Base-by-base conservation (phyloP, 1,140 invertebrate genomes). In the Pseudobourletiella spinata region DNA sequence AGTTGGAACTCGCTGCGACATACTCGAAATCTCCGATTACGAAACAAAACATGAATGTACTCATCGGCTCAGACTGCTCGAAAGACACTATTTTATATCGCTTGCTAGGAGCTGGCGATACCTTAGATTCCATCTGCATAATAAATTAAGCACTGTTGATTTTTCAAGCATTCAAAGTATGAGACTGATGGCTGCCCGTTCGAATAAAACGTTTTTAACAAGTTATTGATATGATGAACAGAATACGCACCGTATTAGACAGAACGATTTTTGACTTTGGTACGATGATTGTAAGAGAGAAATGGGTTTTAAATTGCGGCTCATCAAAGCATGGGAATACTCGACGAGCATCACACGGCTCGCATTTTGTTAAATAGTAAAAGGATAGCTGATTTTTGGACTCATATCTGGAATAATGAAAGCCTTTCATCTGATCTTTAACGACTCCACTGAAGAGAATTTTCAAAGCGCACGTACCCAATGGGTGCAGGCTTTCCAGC, bases 311-410 rank as follows among this genome's bases (percentile, higher is more conserved):
- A n/a, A 25, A 51, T n/a, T 24, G 4, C 4, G 48, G 48, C 22
- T 51, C 48, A 51, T 51, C 48, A 51, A 51, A 51, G 22, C 48
- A 51, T 25, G 48, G 48, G 24, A 51, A 24, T 26, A 51, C 22
- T 22, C 48, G 25, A 26, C 48, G 48, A 51, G 14, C 15, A 26
- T 51, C 48, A 51, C 48, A 51, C 8, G 48, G 48, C 28, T 24
- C 48, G 28, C 48, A 51, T 6, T 51, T 51, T 3, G 48, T 26
- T 14, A 51, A 6, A 26, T 25, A 51, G n/a, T 46, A 20, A n/a
- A 46, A 46, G 24, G 4, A 4, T 8, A 11, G 4, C 43, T 20
- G 43, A 8, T 18, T 46, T 6, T 46, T 22, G 3, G 6, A 20
- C 43, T 6, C 24, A n/a, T 26, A 51, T 51, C 24, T 51, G 15